A percentile compares a stretch with the other conserved stretches of the same genome.
Conservation (phyloP, 1,140 invertebrate species). For the Orchestia grillus region DNA sequence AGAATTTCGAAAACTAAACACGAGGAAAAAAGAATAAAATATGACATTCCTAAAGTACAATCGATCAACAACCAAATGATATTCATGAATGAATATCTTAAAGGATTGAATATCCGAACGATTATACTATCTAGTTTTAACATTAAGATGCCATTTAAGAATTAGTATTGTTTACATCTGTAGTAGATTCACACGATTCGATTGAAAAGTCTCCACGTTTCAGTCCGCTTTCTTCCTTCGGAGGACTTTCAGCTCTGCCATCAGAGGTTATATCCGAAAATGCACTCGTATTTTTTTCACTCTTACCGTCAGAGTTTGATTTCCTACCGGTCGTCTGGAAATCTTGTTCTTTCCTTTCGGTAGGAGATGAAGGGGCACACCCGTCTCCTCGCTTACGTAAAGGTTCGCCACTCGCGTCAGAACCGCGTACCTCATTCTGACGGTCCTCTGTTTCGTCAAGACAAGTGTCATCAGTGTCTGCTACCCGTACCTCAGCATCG, state of each 20-base stretch:
- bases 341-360: background rate
- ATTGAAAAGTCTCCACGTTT: background rate
- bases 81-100: background rate
- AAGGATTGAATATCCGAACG: background rate
- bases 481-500: background rate
- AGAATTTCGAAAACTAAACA: background rate
- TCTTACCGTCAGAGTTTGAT: background rate
- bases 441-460: background rate
- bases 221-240: background rate
- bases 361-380: background rate
- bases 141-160: conserved; percentile 24
- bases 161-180: background rate
- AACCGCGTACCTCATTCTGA: background rate
- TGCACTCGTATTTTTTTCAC: background rate
- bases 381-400: background rate
- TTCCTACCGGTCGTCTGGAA: background rate
- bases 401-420: background rate
- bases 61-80: background rate
- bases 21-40: background rate
- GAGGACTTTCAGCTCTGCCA: background rate
- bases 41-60: background rate
- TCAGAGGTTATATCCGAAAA: background rate
- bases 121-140: background rate
- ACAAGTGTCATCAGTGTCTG: background rate
- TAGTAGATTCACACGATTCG: background rate